Evolutionary conservation across 1,140 invertebrate genomes (phyloP).

Genomic region (Limonius californicus): DNA sequence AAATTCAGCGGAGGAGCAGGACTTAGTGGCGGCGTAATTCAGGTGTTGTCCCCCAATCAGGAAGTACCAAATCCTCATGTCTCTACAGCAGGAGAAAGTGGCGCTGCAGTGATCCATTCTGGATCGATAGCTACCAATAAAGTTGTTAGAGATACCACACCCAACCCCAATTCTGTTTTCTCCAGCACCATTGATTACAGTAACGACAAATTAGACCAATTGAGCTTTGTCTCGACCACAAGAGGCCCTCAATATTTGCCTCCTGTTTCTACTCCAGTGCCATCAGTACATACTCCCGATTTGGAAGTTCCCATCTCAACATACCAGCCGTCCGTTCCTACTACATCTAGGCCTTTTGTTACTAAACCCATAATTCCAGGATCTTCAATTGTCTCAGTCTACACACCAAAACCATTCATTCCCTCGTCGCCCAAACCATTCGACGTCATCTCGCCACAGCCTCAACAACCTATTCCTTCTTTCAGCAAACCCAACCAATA

Average conservation of each 20-base stretch:
- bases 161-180: not conserved
- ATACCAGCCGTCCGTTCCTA: not conserved
- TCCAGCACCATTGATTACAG: not conserved
- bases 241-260: conserved; percentile 9
- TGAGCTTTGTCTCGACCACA: not conserved
- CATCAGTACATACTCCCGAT: not conserved
- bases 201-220: not conserved
- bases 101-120: not conserved
- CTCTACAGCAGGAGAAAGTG: not conserved
- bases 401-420: not conserved
- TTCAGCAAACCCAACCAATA: not conserved
- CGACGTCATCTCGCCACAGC: no score
- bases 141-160: not conserved
- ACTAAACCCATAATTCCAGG: not conserved
- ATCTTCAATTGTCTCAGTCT: not conserved
- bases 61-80: not conserved
- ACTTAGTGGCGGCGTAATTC: conserved; percentile 31
- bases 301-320: conserved; percentile 5
- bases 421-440: no score
- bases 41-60: conserved; percentile 16
- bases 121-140: not conserved
- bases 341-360: not conserved
- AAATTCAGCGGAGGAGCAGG: conserved; percentile 31
- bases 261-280: not conserved
- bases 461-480: not conserved